A percentile compares a stretch with the other conserved stretches of the same genome.
phyloP scores from a whole-genome alignment of 2,113 vertebrate species.

The Leptosomus discolor region DNA sequence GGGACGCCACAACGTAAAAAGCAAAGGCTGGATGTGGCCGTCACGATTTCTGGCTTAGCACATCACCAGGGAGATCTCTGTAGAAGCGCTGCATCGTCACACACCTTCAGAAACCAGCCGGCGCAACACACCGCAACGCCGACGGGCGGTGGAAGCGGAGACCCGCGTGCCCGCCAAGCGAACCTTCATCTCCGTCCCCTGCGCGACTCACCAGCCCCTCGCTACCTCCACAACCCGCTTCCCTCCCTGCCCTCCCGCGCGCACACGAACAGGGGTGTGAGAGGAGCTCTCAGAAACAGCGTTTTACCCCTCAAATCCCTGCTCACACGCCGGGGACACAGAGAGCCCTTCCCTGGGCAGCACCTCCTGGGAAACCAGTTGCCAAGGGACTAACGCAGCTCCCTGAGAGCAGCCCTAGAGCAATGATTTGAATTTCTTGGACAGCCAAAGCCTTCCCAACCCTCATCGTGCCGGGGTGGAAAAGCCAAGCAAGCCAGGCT shows the following conservation, averaged over 20 bases:
- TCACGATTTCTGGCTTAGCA: background rate
- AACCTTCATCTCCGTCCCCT: background rate
- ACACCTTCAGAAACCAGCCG: accelerated
- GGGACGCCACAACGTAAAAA: accelerated
- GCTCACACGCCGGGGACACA: background rate
- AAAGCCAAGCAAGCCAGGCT: background rate
- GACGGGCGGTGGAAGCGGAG: background rate
- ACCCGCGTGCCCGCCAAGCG: accelerated
- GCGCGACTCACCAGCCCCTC: background rate
- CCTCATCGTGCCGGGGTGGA: accelerated
- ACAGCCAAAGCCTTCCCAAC: background rate
- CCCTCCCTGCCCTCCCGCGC: background rate
- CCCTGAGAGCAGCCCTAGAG: background rate
- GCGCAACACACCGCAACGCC: too few relatives aligned
- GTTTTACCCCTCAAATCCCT: accelerated
- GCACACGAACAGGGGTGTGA: background rate
- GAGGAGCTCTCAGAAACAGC: background rate
- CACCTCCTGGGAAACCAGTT: background rate
- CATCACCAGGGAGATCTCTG: accelerated
- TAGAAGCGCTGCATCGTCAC: background rate
- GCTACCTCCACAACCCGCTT: accelerated
- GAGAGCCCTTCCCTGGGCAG: background rate
- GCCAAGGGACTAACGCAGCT: background rate
- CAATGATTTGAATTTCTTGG: accelerated
- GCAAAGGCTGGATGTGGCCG: background rate